Percentiles rank a stretch among this genome's conserved stretches.
Evolutionary conservation across 2,113 vertebrate genomes (phyloP).

Genomic region (Struthidea cinerea): DNA sequence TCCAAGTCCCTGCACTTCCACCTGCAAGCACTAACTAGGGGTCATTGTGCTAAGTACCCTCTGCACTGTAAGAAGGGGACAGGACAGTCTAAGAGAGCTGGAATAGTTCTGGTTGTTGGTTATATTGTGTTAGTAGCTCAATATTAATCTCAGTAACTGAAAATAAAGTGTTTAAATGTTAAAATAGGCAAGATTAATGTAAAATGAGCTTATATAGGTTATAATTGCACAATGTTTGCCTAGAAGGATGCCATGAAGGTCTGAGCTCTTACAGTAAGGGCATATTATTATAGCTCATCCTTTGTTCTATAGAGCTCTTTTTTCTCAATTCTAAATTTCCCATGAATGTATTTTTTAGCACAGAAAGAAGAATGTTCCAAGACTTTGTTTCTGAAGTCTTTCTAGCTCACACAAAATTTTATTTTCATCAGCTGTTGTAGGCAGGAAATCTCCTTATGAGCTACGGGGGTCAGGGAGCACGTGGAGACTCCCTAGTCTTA

Average conservation of each 20-base stretch:
- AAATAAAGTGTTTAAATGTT: neutral
- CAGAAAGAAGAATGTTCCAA: neutral
- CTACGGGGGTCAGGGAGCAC: neutral
- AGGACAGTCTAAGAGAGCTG: neutral
- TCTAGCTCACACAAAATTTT: rapidly evolving
- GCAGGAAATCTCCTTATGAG: neutral
- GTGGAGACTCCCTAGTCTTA: neutral
- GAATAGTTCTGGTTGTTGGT: neutral
- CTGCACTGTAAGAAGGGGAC: neutral
- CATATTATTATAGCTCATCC: rapidly evolving
- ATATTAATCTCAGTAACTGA: neutral
- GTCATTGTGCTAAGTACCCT: neutral
- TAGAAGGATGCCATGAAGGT: neutral
- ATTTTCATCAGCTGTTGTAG: neutral
- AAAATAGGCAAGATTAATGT: neutral
- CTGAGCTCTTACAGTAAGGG: rapidly evolving
- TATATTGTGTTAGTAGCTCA: rapidly evolving
- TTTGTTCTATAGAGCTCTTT: neutral
- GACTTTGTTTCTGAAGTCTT: neutral
- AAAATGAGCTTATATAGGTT: rapidly evolving
- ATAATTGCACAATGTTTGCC: rapidly evolving
- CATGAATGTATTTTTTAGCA: neutral
- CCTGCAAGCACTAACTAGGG: neutral
- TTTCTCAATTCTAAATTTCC: neutral
- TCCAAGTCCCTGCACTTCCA: neutral